These are phyloP conservation scores for Peromyscus californicus DNA, from an alignment of 2,113 vertebrate species.

Conservation along the genomic window DNA sequence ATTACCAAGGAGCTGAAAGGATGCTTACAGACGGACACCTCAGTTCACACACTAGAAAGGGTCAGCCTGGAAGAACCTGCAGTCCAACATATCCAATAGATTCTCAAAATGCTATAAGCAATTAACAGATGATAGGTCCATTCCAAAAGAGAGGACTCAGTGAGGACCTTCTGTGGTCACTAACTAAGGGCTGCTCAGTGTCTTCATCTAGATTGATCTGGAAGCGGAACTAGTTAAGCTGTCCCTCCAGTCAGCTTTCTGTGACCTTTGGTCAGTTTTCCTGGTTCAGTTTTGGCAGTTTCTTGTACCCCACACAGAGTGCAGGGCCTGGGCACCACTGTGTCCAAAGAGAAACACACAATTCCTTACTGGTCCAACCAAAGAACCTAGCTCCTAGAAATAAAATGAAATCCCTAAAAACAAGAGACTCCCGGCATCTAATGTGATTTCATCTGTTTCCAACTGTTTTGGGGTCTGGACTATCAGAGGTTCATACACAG, in stretches of 20 bases:
- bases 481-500: not conserved
- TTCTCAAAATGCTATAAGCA: not conserved
- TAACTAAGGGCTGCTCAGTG: not conserved
- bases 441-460: not conserved
- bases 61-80: not conserved
- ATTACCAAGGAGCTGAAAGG: not conserved
- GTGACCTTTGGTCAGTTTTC: not conserved
- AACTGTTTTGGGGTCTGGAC: not conserved
- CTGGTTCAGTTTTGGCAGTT: not conserved
- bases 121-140: not conserved
- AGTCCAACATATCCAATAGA: not conserved
- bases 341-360: not conserved
- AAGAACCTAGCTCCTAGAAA: not conserved
- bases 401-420: conserved; percentile 25
- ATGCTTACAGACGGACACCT: not conserved
- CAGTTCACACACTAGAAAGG: not conserved
- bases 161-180: not conserved
- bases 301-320: not conserved
- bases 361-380: not conserved
- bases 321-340: not conserved
- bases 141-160: not conserved
- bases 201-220: not conserved
- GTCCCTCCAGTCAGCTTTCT: not conserved
- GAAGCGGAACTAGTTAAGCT: not conserved
- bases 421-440: not conserved